Percentiles rank a stretch among this genome's conserved stretches.
phyloP scores from a whole-genome alignment of 2,113 vertebrate species.

The Herpetotheres cachinnans region DNA sequence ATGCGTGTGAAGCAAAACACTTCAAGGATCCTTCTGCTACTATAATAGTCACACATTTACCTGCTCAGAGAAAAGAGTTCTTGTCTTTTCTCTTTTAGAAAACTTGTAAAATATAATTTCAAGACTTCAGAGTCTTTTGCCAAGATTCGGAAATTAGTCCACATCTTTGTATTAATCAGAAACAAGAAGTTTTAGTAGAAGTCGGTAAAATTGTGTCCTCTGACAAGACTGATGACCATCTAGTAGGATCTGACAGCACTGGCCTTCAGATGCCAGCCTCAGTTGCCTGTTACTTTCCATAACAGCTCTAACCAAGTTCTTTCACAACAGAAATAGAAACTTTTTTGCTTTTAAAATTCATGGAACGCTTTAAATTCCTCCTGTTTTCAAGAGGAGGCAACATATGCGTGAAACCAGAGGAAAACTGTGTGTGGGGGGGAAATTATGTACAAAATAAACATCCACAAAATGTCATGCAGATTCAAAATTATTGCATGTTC shows the following conservation, averaged over 20 bases:
- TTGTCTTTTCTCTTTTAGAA: neutral
- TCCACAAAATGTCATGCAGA: neutral
- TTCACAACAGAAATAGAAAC: neutral
- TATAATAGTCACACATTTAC: neutral
- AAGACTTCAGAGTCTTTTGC: neutral
- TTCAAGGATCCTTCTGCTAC: neutral
- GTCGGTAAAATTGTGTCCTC: neutral
- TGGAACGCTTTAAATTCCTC: neutral
- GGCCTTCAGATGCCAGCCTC: neutral
- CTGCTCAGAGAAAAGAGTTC: neutral
- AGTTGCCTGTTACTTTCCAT: neutral
- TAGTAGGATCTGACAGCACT: neutral
- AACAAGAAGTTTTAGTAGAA: neutral
- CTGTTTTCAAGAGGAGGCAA: neutral
- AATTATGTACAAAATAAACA: neutral
- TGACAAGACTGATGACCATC: neutral
- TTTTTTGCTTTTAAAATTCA: neutral
- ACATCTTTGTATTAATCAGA: neutral
- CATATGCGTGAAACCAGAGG: neutral
- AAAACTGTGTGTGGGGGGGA: neutral
- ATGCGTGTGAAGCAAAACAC: constrained; percentile 28
- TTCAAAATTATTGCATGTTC: neutral
- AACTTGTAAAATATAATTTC: neutral
- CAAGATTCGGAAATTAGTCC: neutral
- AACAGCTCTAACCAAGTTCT: neutral